Evolutionary conservation across 2,797 vertebrate genomes (phyloP), one percentile per base, ranked within the genome.

Genomic region (Rhadinocentrus ornatus): DNA sequence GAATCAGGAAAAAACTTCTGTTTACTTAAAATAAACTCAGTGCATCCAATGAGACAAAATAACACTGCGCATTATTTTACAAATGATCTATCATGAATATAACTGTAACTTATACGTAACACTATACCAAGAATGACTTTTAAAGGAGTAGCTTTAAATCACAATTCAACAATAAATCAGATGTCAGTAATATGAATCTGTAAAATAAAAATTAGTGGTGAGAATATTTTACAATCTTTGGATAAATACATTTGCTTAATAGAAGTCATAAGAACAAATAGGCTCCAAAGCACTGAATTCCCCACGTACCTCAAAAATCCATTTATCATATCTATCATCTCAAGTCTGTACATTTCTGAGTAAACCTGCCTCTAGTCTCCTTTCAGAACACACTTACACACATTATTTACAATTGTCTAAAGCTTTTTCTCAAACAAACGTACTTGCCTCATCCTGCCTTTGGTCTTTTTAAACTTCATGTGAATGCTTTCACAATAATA

Each of bases 51-150:
- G 65, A 26, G n/a, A 57, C n/a, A 71, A 50, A 2, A 71, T 32
- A 66, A 62, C 16, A 76, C 22, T 48, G 0, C 66, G 80, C 54
- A 76, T 13, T 46, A 44, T 56, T 66, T 62, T 50, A 59, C 15
- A 53, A 75, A 70, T 34, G 0, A 53, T 52, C 16, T 3, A 39
- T 35, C 2, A 66, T 46, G 2, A 66, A 70, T 6, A 63, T 56
- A 62, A 68, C 29, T 6, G 22, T 64, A 70, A 88, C 79, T 86
- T 83, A 73, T 80, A 80, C 50, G 75, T 16, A 74, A 71, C 27
- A 29, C 31, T 73, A 69, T 80, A 69, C 73, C 61, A 20, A 22
- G 55, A 55, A 63, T 55, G 0, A 59, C 63, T 69, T 68, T 59
- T 26, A 48, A 41, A 2, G 22, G 1, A 62, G 3, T 52, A 0